phyloP scores from a whole-genome alignment of 2,113 vertebrate genomes.

The Arothron firmamentum region DNA sequence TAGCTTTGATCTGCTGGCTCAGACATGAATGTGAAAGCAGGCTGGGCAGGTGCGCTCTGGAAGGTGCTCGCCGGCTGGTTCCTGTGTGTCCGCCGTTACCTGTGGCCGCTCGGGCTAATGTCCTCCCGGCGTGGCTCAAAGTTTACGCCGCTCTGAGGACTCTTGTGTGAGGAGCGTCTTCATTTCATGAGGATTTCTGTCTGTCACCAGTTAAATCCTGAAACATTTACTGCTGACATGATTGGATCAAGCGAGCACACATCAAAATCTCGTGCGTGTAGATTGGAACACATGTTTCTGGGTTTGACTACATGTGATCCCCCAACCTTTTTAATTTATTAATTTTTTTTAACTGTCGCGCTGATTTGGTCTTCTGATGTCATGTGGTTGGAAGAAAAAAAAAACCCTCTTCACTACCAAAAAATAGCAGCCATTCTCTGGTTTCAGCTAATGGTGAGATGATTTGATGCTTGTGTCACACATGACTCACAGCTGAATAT shows the following conservation, averaged over 20 bases:
- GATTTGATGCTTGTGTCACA: not conserved
- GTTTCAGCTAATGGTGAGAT: not conserved
- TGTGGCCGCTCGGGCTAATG: constrained; percentile 15
- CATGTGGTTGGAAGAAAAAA: not conserved
- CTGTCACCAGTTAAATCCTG: too few relatives aligned
- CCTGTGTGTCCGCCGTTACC: constrained; percentile 12
- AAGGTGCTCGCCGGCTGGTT: constrained; percentile 3
- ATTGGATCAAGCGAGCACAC: too few relatives aligned
- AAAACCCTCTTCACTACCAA: not conserved
- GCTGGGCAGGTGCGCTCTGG: not conserved
- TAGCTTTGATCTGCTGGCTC: not conserved
- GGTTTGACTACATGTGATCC: too few relatives aligned
- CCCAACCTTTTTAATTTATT: not conserved
- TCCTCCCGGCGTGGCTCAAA: constrained; percentile 35
- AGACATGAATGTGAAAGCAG: not conserved
- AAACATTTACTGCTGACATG: too few relatives aligned
- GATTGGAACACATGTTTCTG: too few relatives aligned
- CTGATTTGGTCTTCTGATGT: not conserved
- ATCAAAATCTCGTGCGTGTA: too few relatives aligned
- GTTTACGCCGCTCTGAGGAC: constrained; percentile 5
- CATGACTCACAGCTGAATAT: not conserved
- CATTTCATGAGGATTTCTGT: not conserved
- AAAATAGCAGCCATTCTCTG: not conserved
- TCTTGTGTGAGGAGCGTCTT: not conserved
- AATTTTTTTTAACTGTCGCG: not conserved